Conservation (phyloP, 2,888 invertebrate genomes). For the Liopterus haemorrhoidalis region DNA sequence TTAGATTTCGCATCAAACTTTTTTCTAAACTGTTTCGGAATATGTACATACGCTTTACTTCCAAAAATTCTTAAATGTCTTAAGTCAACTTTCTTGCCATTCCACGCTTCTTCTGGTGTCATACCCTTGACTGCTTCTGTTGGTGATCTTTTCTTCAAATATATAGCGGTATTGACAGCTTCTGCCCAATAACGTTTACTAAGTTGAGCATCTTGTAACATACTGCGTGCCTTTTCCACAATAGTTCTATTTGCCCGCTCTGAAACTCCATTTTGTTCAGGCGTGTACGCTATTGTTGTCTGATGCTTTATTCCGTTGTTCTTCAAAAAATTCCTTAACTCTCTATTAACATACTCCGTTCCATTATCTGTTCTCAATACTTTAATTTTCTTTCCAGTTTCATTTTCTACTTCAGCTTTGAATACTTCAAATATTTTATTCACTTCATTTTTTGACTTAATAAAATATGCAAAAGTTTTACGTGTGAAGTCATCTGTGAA, state of each 20-base stretch:
- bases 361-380: conserved; percentile 30
- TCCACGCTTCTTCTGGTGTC: neutral
- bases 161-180: neutral
- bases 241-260: conserved; percentile 32
- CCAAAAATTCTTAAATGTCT: conserved; percentile 4
- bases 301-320: conserved; percentile 35
- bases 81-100: neutral
- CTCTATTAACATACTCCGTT: conserved; percentile 21
- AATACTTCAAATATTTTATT: conserved; percentile 29
- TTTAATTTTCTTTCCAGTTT: conserved; percentile 28
- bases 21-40: neutral
- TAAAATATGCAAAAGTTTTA: conserved; percentile 33
- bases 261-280: conserved; percentile 38
- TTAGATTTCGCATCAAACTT: conserved; percentile 5
- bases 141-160: conserved; percentile 3
- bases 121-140: neutral
- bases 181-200: neutral
- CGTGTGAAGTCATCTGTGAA: conserved; percentile 13
- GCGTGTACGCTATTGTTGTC: conserved; percentile 35
- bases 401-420: conserved; percentile 30
- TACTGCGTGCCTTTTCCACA: conserved; percentile 9
- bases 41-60: conserved; percentile 4
- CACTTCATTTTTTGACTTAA: conserved; percentile 38
- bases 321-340: conserved; percentile 25
- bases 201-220: conserved; percentile 16